Percentiles rank a stretch among this genome's conserved stretches.
Evolutionary conservation across 1,140 invertebrate genomes (phyloP).

Genomic region (Aphis gossypii): DNA sequence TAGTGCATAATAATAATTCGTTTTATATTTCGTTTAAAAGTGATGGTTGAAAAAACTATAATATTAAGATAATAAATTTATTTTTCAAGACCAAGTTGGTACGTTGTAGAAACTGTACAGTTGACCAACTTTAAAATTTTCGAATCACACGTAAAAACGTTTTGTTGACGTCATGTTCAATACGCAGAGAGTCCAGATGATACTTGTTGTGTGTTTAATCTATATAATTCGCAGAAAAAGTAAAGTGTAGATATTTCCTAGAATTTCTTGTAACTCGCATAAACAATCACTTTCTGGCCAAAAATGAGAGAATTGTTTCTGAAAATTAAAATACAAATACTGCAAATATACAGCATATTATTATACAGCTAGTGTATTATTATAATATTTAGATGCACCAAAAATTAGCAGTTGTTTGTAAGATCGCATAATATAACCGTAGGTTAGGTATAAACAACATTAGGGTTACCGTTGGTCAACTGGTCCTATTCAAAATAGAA

Average conservation of each 20-base stretch:
- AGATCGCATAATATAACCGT: background rate
- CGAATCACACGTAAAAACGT: background rate
- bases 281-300: background rate
- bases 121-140: background rate
- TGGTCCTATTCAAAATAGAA: background rate
- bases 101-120: background rate
- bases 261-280: background rate
- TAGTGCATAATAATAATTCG: no score
- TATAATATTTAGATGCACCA: no score
- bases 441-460: background rate
- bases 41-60: background rate
- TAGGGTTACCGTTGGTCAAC: no score
- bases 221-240: background rate
- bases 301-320: background rate
- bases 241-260: background rate
- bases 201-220: no score
- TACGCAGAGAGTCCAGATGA: background rate
- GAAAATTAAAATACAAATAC: background rate
- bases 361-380: no score
- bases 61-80: background rate
- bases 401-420: background rate
- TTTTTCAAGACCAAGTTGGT: background rate
- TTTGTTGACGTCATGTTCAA: background rate
- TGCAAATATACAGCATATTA: background rate
- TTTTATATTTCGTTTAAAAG: background rate